A percentile compares a stretch with the other conserved stretches of the same genome.
These are phyloP conservation scores for Dendrolimus pini DNA, from an alignment of 2,888 invertebrate species.

Conservation along the genomic window DNA sequence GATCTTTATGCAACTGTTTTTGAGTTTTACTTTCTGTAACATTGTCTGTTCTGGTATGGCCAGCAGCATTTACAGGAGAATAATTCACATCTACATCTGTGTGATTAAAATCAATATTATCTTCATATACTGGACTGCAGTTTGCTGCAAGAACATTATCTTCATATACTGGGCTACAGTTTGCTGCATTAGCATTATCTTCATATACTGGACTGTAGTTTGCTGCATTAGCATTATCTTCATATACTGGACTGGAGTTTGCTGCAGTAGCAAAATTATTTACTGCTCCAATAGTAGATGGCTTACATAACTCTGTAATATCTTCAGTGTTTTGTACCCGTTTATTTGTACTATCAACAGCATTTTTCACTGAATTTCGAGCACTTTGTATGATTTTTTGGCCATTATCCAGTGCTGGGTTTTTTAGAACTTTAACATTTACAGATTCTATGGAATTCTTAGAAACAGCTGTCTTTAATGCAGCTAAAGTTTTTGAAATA, in stretches of 20 bases:
- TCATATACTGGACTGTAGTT: conserved; percentile 16
- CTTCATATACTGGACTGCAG: conserved; percentile 45
- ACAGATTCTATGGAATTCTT: conserved; percentile 19
- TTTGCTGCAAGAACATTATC: conserved; percentile 17
- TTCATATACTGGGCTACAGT: conserved; percentile 10
- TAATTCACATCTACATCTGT: conserved; percentile 46
- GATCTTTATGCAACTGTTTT: conserved; percentile 28
- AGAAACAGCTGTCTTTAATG: conserved; percentile 38
- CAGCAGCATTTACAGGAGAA: conserved; percentile 54
- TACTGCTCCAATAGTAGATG: not conserved
- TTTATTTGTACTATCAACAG: no score
- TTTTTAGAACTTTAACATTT: conserved; percentile 6
- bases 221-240: conserved; percentile 19
- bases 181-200: conserved; percentile 14
- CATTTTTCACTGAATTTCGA: not conserved
- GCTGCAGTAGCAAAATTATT: conserved; percentile 20
- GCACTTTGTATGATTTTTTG: not conserved
- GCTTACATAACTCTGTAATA: not conserved
- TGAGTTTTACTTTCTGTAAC: conserved; percentile 7
- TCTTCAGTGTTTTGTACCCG: not conserved
- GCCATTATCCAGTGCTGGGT: not conserved
- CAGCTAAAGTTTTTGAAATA: conserved; percentile 46
- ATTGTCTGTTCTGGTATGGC: conserved; percentile 11
- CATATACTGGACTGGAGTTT: conserved; percentile 16
- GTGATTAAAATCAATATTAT: conserved; percentile 57